Evolutionary conservation across 2,888 invertebrate genomes (phyloP).

Genomic region (Lasioglossum figueresi): DNA sequence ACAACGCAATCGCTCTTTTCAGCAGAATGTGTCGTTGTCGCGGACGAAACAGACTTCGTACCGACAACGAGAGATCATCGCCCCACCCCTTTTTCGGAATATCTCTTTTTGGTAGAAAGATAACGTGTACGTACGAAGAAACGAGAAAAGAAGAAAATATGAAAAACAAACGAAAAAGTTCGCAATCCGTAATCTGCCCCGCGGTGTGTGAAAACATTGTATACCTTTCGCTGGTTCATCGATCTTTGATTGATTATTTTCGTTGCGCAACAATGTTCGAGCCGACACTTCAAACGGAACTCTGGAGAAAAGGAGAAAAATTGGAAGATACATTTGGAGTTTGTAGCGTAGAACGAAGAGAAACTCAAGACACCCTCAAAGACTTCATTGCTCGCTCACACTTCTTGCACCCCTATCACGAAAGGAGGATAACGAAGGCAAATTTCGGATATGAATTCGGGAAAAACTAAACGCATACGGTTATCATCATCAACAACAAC

Average conservation of each 20-base stretch:
- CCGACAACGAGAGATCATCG: conserved; percentile 63
- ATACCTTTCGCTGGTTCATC: conserved; percentile 67
- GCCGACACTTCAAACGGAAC: conserved; percentile 24
- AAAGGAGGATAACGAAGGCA: conserved; percentile 36
- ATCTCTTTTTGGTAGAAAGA: conserved; percentile 67
- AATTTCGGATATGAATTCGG: not conserved
- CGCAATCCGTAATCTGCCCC: conserved; percentile 56
- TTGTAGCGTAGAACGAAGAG: conserved; percentile 26
- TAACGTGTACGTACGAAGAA: conserved; percentile 18
- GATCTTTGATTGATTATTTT: conserved; percentile 60
- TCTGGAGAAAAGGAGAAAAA: conserved; percentile 24
- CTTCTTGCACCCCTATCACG: conserved; percentile 67
- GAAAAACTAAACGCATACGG: conserved; percentile 11
- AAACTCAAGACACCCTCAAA: conserved; percentile 55
- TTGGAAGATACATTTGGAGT: conserved; percentile 7
- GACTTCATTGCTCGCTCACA: conserved; percentile 74
- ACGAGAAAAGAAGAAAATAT: conserved; percentile 20
- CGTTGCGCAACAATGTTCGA: conserved; percentile 43
- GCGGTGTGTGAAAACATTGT: conserved; percentile 59
- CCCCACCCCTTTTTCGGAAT: conserved; percentile 69
- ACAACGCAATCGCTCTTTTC: conserved; percentile 70
- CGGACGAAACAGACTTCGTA: conserved; percentile 46
- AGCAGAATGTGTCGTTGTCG: conserved; percentile 59
- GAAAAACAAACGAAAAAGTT: conserved; percentile 44
- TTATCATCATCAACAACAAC: not conserved